Base-by-base conservation (phyloP, 2,888 invertebrate genomes). In the Bombylius major region DNA sequence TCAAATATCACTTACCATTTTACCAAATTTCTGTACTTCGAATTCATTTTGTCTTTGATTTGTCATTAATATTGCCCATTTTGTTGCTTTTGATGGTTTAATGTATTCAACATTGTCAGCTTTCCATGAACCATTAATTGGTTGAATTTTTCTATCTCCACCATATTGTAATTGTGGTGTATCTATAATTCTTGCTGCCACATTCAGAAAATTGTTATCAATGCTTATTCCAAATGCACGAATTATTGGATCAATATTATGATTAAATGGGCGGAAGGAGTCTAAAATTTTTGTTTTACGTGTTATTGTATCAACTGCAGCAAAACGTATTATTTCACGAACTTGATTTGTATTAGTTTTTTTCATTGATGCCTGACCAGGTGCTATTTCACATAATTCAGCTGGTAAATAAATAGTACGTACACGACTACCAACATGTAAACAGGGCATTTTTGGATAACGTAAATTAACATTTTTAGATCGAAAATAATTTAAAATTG, bases 341-440 rank as follows among this genome's bases (percentile, higher is more conserved):
- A 95, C 88, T 72, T 97, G 96, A 39, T 70, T 76, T 39, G 92
- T 88, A 7, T 84, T 86, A 67, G 97, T 77, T 71, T 94, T 94
- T 65, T 84, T 71, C 58, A 67, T 67, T 14, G 67, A 84, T 54
- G 73, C 85, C 77, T 98, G 96, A 1, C 90, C 92, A 46, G 80
- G 79, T 1, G 85, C 77, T 31, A 98, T 82, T 9, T 78, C 79
- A 66, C 93, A 86, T 9, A 93, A 76, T 75, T 97, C 97, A 46
- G 87, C 73, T 0, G 97, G 97, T 55, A 95, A 77, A 64, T 83
- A 83, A 50, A 91, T 87, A 58, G 79, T 82, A 65, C 83, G 86
- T 12, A 76, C 70, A n/a, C 69, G 65, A 5, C 70, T 66, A 0
- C 93, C 92, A 5, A 96, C 92, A 81, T 88, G 89, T 47, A 99